Conservation (phyloP, 1,140 invertebrate species). For the Anthonomus grandis region DNA sequence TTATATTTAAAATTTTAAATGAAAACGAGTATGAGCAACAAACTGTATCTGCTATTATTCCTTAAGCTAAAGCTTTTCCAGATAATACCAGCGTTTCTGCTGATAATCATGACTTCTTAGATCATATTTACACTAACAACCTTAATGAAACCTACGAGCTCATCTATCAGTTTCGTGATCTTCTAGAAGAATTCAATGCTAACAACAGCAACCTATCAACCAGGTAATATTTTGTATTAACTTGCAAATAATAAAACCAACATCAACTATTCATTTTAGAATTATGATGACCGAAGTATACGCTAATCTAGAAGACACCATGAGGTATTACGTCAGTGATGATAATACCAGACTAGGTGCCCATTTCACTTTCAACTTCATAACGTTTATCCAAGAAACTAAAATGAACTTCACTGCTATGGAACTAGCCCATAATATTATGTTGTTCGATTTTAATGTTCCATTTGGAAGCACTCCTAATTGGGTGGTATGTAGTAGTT, state of each 20-base stretch:
- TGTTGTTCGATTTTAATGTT: conserved; percentile 57
- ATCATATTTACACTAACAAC: conserved; percentile 63
- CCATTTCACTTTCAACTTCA: conserved; percentile 68
- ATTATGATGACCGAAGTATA: conserved; percentile 68
- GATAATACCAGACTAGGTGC: conserved; percentile 53
- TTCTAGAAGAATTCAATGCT: conserved; percentile 56
- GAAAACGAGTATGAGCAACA: no score
- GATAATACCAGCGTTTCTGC: conserved; percentile 42
- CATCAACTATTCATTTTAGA: conserved; percentile 44
- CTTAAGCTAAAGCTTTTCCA: no score
- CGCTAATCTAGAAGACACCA: conserved; percentile 50
- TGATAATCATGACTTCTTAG: conserved; percentile 55
- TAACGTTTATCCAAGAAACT: conserved; percentile 49
- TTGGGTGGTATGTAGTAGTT: conserved; percentile 54
- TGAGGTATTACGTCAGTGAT: conserved; percentile 55
- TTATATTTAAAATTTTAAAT: no score
- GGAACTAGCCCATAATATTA: conserved; percentile 54
- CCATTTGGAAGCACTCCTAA: conserved; percentile 54
- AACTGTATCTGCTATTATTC: no score
- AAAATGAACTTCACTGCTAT: conserved; percentile 58
- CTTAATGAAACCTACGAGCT: conserved; percentile 59
- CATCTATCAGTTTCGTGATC: conserved; percentile 60
- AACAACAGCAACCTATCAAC: neutral
- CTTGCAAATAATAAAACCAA: no score
- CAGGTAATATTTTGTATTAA: no score